These are phyloP conservation scores for Coendou prehensilis DNA, from an alignment of 2,797 vertebrate genomes.

Conservation along the genomic window DNA sequence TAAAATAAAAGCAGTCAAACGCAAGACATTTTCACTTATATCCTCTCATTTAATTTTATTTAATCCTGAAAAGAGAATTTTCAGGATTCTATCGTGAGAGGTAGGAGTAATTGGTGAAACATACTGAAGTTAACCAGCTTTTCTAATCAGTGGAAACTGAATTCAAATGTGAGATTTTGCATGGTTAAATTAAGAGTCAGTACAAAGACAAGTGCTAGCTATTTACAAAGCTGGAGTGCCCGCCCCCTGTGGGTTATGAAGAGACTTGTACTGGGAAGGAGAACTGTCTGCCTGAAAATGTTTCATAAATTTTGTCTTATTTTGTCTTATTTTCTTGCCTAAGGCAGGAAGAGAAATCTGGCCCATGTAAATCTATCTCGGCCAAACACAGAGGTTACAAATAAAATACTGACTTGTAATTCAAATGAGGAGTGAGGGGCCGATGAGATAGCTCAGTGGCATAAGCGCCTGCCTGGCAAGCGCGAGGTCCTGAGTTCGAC, in stretches of 20 bases:
- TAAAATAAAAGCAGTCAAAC: not conserved
- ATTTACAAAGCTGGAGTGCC: not conserved
- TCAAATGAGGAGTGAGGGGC: not conserved
- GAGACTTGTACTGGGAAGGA: not conserved
- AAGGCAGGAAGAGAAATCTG: not conserved
- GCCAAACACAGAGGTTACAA: not conserved
- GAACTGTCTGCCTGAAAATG: not conserved
- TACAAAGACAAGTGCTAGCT: not conserved
- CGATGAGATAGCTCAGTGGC: too few relatives aligned
- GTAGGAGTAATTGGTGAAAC: not conserved
- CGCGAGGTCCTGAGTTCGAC: too few relatives aligned
- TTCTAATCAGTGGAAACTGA: not conserved
- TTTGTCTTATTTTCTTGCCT: constrained; percentile 44
- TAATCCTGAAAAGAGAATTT: not conserved
- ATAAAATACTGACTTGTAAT: not conserved
- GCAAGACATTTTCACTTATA: not conserved
- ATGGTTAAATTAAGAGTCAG: constrained; percentile 8
- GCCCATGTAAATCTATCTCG: not conserved
- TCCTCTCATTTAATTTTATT: not conserved
- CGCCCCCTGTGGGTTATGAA: not conserved
- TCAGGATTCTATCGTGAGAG: not conserved
- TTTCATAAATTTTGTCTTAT: not conserved
- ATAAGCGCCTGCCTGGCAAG: too few relatives aligned
- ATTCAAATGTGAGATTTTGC: constrained; percentile 7
- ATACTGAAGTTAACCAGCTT: not conserved